These are phyloP conservation scores for Drosophila leontia DNA, from an alignment of 1,140 invertebrate species.

Conservation along the genomic window DNA sequence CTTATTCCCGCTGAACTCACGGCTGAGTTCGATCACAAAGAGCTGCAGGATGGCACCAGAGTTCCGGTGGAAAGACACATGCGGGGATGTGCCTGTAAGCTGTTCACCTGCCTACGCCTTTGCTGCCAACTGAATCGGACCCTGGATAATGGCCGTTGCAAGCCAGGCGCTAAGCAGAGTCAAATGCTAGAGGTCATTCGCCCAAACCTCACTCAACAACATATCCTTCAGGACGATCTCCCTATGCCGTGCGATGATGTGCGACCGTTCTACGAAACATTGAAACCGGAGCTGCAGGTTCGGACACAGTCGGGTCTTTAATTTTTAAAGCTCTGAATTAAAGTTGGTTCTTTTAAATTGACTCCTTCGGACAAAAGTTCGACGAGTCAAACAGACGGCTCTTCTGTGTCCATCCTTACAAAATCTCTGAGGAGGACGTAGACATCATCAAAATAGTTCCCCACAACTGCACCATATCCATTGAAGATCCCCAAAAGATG, in stretches of 20 bases:
- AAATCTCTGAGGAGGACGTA: not conserved
- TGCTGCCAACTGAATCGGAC: conserved; percentile 53
- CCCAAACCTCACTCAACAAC: too few species aligned
- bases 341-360: too few species aligned
- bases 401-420: conserved; percentile 62
- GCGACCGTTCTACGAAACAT: conserved; percentile 30
- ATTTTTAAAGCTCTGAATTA: not conserved
- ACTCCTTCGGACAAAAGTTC: not conserved
- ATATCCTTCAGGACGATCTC: conserved; percentile 46
- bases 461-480: conserved; percentile 26
- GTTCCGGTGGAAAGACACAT: conserved; percentile 31
- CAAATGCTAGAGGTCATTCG: not conserved
- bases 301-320: not conserved
- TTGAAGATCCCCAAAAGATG: not conserved
- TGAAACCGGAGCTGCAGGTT: conserved; percentile 57
- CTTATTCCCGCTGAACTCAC: conserved; percentile 51
- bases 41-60: conserved; percentile 9
- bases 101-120: conserved; percentile 54
- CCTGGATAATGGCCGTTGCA: not conserved
- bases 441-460: conserved; percentile 22
- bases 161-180: not conserved
- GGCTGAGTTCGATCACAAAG: conserved; percentile 50
- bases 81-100: conserved; percentile 64
- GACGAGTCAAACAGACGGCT: conserved; percentile 39
- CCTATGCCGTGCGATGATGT: conserved; percentile 45